A percentile compares a stretch with the other conserved stretches of the same genome.
phyloP scores from a whole-genome alignment of 92 coral and sea anemone species.

The Bergia puertoricense region DNA sequence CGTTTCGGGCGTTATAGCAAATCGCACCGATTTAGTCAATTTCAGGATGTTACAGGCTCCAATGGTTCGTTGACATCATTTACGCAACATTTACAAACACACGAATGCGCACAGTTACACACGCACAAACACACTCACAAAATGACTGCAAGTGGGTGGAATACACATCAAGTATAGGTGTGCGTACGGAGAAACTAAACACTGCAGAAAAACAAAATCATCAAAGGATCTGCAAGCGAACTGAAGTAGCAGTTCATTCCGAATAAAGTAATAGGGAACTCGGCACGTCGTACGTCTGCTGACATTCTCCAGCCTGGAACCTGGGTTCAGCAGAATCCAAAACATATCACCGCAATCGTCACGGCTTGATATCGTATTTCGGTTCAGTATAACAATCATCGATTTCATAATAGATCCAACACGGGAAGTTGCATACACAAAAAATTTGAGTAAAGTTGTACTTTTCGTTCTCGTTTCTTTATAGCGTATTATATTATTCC shows the following conservation, averaged over 20 bases:
- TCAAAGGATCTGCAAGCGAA: background rate
- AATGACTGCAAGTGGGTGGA: background rate
- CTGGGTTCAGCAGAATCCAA: slow-evolving; percentile 18
- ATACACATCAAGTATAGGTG: too few species aligned
- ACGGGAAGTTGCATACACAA: too few species aligned
- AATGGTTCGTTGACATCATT: background rate
- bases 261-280: background rate
- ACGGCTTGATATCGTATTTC: too few species aligned
- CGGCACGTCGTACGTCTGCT: background rate
- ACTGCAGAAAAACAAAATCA: background rate
- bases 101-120: background rate
- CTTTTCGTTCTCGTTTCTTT: too few species aligned
- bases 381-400: background rate
- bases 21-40: too few species aligned
- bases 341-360: background rate
- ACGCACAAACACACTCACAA: background rate
- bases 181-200: background rate
- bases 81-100: background rate
- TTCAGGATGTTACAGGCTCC: too few species aligned
- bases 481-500: too few species aligned
- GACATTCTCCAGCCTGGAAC: slow-evolving; percentile 58
- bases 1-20: too few species aligned
- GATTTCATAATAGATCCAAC: too few species aligned
- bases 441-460: too few species aligned
- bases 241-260: background rate